Evolutionary conservation across 2,888 invertebrate species (phyloP).

Genomic region (Tridacna crocea): DNA sequence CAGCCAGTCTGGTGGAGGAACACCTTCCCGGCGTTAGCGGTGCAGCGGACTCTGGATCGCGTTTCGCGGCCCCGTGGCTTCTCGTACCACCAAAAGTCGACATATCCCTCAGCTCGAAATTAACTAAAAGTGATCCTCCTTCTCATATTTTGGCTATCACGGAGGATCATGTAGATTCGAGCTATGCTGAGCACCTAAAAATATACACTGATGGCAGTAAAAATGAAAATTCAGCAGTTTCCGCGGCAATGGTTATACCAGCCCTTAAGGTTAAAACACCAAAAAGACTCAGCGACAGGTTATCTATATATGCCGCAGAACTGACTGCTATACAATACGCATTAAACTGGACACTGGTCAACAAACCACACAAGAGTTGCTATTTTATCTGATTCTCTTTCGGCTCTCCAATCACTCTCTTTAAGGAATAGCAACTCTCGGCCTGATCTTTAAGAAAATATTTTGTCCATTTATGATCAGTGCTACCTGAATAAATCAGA

Average conservation of each 20-base stretch:
- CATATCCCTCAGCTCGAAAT: background rate
- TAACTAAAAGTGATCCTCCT: constrained; percentile 3
- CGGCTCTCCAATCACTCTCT: background rate
- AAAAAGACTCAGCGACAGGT: constrained; percentile 1
- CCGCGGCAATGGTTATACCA: constrained; percentile 6
- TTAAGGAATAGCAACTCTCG: constrained; percentile 13
- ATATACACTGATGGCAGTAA: constrained; percentile 26
- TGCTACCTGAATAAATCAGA: background rate
- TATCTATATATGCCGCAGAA: background rate
- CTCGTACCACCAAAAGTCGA: background rate
- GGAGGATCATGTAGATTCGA: background rate
- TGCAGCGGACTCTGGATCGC: background rate
- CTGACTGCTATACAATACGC: constrained; percentile 3
- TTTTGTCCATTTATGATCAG: background rate
- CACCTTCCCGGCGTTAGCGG: background rate
- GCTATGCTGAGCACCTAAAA: constrained; percentile 19
- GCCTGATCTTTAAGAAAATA: constrained; percentile 7
- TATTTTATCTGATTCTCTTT: constrained; percentile 6
- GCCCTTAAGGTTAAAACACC: background rate
- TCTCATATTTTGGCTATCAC: background rate
- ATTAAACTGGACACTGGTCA: background rate
- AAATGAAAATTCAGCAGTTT: constrained; percentile 7
- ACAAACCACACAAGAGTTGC: constrained; percentile 10
- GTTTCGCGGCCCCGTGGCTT: constrained; percentile 1
- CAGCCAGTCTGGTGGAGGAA: background rate